These are phyloP conservation scores for Phytoseiulus persimilis DNA, from an alignment of 2,888 invertebrate species.

Conservation along the genomic window DNA sequence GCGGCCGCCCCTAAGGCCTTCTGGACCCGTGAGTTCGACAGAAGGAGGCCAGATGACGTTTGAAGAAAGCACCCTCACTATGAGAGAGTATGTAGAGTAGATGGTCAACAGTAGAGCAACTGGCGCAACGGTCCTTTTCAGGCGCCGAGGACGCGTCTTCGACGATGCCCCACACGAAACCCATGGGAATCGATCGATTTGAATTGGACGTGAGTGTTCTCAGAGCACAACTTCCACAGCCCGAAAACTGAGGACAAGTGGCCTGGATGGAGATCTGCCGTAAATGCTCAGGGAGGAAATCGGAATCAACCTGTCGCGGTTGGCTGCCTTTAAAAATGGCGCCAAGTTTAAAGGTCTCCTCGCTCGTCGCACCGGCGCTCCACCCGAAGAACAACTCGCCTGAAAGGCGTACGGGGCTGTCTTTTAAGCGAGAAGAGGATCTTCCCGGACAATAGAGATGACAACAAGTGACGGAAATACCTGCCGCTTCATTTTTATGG, in stretches of 20 bases:
- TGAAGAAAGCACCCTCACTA: background rate
- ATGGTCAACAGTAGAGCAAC: background rate
- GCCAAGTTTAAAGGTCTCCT: background rate
- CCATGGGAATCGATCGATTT: background rate
- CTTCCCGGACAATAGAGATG: background rate
- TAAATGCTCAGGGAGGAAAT: background rate
- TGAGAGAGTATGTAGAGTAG: slow-evolving; percentile 5
- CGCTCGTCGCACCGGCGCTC: background rate
- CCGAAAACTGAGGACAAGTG: no score
- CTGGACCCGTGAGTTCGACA: background rate
- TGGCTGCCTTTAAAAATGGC: background rate
- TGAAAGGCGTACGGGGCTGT: background rate
- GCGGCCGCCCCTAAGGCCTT: background rate
- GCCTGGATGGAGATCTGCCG: background rate
- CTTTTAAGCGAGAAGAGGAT: background rate
- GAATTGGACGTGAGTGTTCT: no score
- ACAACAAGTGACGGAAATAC: background rate
- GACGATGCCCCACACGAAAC: background rate
- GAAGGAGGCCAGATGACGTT: slow-evolving; percentile 5
- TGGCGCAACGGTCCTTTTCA: background rate
- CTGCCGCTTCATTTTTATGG: background rate
- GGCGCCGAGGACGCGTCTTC: no score
- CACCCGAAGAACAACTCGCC: background rate
- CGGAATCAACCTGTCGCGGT: background rate
- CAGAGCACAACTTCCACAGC: no score